phyloP scores from a whole-genome alignment of 2,888 invertebrate genomes.

The Synanthedon vespiformis region DNA sequence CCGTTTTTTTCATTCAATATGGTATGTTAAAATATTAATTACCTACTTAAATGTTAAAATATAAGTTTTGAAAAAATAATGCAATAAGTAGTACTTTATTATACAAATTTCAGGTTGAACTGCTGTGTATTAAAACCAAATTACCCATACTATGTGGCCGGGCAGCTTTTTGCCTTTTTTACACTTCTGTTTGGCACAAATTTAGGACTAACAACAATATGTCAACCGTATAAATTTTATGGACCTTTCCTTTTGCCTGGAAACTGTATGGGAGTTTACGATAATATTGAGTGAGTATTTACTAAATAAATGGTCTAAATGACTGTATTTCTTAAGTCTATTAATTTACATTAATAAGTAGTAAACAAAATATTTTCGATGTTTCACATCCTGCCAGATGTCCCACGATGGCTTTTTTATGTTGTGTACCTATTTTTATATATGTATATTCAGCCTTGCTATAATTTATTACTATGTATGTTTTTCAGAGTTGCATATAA shows the following conservation, averaged over 20 bases:
- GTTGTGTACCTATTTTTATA: too few species aligned
- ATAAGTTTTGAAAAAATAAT: neutral
- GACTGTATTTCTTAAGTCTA: too few species aligned
- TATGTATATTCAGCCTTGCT: neutral
- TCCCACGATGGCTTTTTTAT: too few species aligned
- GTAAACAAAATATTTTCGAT: too few species aligned
- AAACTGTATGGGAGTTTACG: slow-evolving; percentile 87
- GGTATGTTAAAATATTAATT: slow-evolving; percentile 47
- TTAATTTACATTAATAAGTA: too few species aligned
- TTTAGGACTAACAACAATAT: slow-evolving; percentile 86
- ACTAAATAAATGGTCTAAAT: neutral
- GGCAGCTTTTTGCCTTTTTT: slow-evolving; percentile 74
- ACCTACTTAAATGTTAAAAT: neutral
- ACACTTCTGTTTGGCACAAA: slow-evolving; percentile 82
- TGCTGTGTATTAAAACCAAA: slow-evolving; percentile 88
- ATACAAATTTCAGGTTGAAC: slow-evolving; percentile 72
- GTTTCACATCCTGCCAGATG: too few species aligned
- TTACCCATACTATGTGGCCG: slow-evolving; percentile 78
- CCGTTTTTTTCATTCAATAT: slow-evolving; percentile 84
- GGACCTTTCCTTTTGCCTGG: slow-evolving; percentile 81
- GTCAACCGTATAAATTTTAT: slow-evolving; percentile 80
- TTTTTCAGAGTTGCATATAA: slow-evolving; percentile 64
- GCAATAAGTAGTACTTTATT: neutral
- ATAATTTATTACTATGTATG: too few species aligned
- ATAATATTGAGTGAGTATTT: slow-evolving; percentile 77